phyloP scores from a whole-genome alignment of 2,113 vertebrate genomes.

The Grantiella picta region DNA sequence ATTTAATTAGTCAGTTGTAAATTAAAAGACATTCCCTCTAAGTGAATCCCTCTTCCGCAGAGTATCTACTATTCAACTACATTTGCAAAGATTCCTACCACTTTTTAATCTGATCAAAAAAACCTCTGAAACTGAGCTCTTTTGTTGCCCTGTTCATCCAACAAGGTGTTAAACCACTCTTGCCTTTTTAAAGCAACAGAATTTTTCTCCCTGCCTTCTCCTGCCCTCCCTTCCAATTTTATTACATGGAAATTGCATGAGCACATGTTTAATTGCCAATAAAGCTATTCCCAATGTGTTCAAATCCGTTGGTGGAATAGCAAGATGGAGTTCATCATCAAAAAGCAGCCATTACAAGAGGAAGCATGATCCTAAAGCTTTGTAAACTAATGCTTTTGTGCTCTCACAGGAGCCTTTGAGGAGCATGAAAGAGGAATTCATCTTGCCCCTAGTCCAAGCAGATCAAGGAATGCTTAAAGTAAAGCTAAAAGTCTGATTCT shows the following conservation, averaged over 20 bases:
- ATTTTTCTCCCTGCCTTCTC: neutral
- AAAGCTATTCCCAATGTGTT: neutral
- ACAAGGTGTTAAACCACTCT: neutral
- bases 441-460: neutral
- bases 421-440: neutral
- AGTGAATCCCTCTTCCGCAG: neutral
- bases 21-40: neutral
- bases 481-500: neutral
- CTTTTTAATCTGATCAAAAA: neutral
- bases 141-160: neutral
- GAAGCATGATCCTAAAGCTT: neutral
- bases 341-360: neutral
- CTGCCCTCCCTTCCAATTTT: neutral
- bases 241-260: neutral
- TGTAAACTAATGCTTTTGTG: neutral
- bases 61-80: neutral
- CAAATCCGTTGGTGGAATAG: neutral
- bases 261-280: neutral
- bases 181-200: neutral
- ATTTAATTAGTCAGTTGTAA: neutral
- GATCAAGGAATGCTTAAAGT: neutral
- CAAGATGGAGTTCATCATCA: neutral
- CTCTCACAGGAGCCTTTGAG: neutral
- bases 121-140: neutral
- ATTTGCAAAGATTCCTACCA: neutral